These are phyloP conservation scores for Neocrepidodera transversa DNA, from an alignment of 2,888 invertebrate species.

Conservation along the genomic window DNA sequence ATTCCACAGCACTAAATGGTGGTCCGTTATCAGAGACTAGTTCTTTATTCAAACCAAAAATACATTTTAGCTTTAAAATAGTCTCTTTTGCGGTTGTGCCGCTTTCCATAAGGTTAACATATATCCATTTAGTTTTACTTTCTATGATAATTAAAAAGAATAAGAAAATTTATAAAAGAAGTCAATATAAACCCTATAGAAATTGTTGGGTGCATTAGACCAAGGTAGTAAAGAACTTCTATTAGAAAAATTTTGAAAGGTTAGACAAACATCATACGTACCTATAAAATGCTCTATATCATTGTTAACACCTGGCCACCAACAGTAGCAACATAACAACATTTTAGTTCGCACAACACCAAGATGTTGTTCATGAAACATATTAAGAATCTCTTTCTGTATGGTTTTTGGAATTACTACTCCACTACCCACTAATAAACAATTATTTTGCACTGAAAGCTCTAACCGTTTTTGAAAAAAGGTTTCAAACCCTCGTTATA, in stretches of 20 bases:
- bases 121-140: conserved; percentile 40
- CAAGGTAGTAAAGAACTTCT: no score
- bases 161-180: conserved; percentile 2
- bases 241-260: conserved; percentile 14
- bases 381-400: conserved; percentile 10
- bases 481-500: no score
- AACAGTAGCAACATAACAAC: conserved; percentile 17
- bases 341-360: no score
- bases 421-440: not conserved
- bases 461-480: no score
- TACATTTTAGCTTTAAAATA: conserved; percentile 23
- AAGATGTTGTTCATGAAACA: conserved; percentile 28
- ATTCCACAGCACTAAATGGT: conserved; percentile 38
- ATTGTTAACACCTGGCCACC: conserved; percentile 15
- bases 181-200: not conserved
- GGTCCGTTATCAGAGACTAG: conserved; percentile 43
- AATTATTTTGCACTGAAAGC: no score
- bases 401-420: conserved; percentile 16
- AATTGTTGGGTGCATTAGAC: no score
- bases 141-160: no score
- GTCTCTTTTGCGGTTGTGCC: no score
- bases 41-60: conserved; percentile 36
- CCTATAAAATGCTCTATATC: conserved; percentile 25
- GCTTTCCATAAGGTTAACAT: conserved; percentile 39
- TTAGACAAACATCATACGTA: conserved; percentile 22